Percentiles rank a stretch among this genome's conserved stretches.
Evolutionary conservation across 2,888 invertebrate genomes (phyloP).

Genomic region (Gisinianus flammeolus): DNA sequence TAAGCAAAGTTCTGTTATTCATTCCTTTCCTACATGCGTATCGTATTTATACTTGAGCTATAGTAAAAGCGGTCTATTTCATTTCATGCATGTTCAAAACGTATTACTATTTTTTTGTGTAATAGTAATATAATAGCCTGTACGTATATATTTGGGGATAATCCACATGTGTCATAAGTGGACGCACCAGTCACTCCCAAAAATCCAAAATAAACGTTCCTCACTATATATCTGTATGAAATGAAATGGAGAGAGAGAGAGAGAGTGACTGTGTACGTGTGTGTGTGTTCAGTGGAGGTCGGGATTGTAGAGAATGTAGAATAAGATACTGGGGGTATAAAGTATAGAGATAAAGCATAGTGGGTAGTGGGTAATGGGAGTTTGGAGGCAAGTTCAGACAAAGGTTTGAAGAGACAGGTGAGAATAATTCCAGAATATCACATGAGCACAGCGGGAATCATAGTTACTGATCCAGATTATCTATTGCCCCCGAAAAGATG

Average conservation of each 20-base stretch:
- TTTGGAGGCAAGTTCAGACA: constrained; percentile 23
- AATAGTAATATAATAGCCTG: too few relatives aligned
- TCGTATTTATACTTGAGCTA: too few relatives aligned
- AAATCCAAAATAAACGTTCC: constrained; percentile 15
- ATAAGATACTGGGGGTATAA: background rate
- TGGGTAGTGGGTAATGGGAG: too few relatives aligned
- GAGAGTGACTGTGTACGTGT: background rate
- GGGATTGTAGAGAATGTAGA: background rate
- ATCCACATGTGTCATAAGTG: constrained; percentile 15
- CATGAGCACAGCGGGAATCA: constrained; percentile 44
- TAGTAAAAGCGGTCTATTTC: too few relatives aligned
- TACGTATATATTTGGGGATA: background rate
- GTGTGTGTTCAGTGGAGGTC: background rate
- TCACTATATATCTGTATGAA: background rate
- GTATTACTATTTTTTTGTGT: too few relatives aligned
- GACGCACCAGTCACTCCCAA: constrained; percentile 11
- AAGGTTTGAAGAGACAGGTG: constrained; percentile 42
- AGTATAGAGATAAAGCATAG: too few relatives aligned
- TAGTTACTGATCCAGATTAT: constrained; percentile 41
- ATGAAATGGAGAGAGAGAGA: background rate
- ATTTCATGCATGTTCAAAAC: too few relatives aligned
- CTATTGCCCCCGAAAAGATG: constrained; percentile 29
- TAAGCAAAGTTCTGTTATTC: too few relatives aligned
- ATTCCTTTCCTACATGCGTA: too few relatives aligned
- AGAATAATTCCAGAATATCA: constrained; percentile 47